Percentiles rank a stretch among this genome's conserved stretches.
Conservation (phyloP, 2,797 vertebrate species). For the Tinamus major region DNA sequence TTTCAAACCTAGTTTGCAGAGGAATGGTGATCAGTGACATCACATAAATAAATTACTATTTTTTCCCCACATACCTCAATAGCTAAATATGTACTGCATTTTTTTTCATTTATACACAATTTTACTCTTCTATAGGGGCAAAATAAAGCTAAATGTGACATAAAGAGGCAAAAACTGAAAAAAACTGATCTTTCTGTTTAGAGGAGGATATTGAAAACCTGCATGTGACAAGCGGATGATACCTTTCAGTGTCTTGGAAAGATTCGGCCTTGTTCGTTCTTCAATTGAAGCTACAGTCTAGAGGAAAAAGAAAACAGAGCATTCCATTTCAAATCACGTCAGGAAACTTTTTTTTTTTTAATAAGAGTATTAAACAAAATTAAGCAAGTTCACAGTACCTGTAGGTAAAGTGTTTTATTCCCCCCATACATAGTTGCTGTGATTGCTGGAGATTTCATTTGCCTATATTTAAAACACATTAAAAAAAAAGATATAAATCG, state of each 20-base stretch:
- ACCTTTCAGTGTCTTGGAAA: slow-evolving; percentile 93
- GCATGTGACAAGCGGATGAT: neutral
- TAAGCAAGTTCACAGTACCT: slow-evolving; percentile 79
- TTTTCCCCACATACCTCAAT: no score
- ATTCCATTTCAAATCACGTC: neutral
- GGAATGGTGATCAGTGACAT: neutral
- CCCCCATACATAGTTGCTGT: slow-evolving; percentile 92
- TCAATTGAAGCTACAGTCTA: slow-evolving; percentile 92
- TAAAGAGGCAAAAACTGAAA: neutral
- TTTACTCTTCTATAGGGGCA: neutral
- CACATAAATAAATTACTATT: neutral
- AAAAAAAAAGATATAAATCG: neutral
- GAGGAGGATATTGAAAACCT: neutral
- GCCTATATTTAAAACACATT: slow-evolving; percentile 81
- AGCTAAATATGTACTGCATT: neutral
- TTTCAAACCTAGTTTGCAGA: neutral
- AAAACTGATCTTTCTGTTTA: neutral
- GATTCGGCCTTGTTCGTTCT: slow-evolving; percentile 92
- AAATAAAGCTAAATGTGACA: neutral
- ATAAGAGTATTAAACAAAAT: neutral
- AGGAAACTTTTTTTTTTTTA: neutral
- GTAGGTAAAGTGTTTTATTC: slow-evolving; percentile 95
- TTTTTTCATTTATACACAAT: neutral
- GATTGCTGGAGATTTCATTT: slow-evolving; percentile 96
- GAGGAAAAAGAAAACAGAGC: neutral